phyloP scores from a whole-genome alignment of 2,888 invertebrate genomes.

The Eristalis tenax region DNA sequence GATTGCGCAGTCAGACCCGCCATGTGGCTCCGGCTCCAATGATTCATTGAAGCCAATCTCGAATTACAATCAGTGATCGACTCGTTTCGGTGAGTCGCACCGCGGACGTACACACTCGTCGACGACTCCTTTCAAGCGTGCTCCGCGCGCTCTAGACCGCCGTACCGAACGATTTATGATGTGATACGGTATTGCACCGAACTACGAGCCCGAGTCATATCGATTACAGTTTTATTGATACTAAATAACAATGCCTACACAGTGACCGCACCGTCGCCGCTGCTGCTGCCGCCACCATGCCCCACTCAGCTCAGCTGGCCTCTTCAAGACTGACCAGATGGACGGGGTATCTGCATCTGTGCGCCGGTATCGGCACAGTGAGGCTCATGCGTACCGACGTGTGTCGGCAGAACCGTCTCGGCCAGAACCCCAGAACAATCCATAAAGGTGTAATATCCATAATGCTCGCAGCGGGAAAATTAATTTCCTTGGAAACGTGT shows the following conservation, averaged over 20 bases:
- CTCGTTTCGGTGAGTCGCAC: slow-evolving; percentile 58
- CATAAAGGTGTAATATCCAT: slow-evolving; percentile 66
- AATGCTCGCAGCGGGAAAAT: slow-evolving; percentile 71
- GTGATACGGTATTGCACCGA: slow-evolving; percentile 65
- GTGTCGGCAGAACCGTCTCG: slow-evolving; percentile 38
- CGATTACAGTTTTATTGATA: slow-evolving; percentile 71
- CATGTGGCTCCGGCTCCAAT: slow-evolving; percentile 62
- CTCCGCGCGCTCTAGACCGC: neutral
- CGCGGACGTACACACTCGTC: slow-evolving; percentile 15
- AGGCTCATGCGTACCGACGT: slow-evolving; percentile 51
- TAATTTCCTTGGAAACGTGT: slow-evolving; percentile 70
- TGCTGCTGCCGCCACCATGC: neutral
- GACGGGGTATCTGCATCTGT: slow-evolving; percentile 29
- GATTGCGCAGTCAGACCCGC: slow-evolving; percentile 12
- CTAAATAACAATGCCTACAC: slow-evolving; percentile 71
- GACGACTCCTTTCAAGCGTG: slow-evolving; percentile 17
- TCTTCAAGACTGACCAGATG: slow-evolving; percentile 10
- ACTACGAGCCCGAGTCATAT: slow-evolving; percentile 62
- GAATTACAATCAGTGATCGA: slow-evolving; percentile 67
- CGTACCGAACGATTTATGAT: slow-evolving; percentile 62
- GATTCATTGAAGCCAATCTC: slow-evolving; percentile 65
- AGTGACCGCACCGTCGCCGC: slow-evolving; percentile 11
- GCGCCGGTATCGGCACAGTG: slow-evolving; percentile 39
- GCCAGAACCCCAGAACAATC: slow-evolving; percentile 65
- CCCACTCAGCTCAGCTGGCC: neutral